Evolutionary conservation across 2,797 vertebrate species (phyloP).

Genomic region (Tokudaia muenninki): DNA sequence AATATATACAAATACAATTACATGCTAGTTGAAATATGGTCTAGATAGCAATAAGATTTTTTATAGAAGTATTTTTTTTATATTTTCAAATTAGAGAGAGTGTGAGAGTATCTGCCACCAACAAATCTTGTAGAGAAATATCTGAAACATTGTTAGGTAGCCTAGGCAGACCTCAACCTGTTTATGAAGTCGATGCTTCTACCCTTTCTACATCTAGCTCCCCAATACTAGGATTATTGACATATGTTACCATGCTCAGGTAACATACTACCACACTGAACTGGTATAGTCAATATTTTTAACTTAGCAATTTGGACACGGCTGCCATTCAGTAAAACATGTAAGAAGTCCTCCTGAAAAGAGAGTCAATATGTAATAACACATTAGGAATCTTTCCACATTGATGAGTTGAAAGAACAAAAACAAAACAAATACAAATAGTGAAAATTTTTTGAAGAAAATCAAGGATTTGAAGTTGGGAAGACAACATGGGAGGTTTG

Average conservation of each 20-base stretch:
- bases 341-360: background rate
- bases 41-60: background rate
- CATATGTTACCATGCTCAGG: no score
- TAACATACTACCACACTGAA: background rate
- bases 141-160: background rate
- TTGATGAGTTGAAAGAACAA: background rate
- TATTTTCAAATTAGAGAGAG: background rate
- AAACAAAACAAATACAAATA: conserved; percentile 16
- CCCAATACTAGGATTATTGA: background rate
- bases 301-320: background rate
- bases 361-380: background rate
- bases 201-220: background rate
- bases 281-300: background rate
- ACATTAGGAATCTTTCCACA: background rate
- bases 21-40: conserved; percentile 41
- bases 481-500: background rate
- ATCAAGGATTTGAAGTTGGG: background rate
- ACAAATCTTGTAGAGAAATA: background rate
- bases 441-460: background rate
- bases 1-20: background rate
- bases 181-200: background rate
- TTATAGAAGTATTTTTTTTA: conserved; percentile 16
- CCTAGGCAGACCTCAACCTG: background rate
- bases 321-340: background rate
- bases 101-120: background rate